Evolutionary conservation across 2,797 vertebrate species (phyloP).

Genomic region (Sparidentex hasta): DNA sequence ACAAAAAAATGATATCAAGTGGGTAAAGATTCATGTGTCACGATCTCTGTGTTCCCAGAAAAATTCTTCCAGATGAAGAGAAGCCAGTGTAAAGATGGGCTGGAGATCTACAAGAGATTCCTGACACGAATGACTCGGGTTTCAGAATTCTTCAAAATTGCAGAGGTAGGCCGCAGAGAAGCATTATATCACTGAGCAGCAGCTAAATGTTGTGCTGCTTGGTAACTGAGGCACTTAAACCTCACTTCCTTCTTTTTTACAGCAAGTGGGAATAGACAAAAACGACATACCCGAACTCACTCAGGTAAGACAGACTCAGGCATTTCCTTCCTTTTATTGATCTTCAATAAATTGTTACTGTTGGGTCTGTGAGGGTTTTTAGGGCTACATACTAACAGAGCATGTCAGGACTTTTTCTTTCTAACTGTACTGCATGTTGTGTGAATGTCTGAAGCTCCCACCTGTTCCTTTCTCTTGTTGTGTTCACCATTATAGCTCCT

Average conservation of each 20-base stretch:
- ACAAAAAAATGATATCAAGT: too few relatives aligned
- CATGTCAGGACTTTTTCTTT: slow-evolving; percentile 63
- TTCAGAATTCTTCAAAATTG: slow-evolving; percentile 99
- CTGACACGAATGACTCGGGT: slow-evolving; percentile 98
- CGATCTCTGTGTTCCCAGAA: slow-evolving; percentile 82
- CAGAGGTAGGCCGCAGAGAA: slow-evolving; percentile 88
- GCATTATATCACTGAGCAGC: background rate
- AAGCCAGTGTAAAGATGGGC: slow-evolving; percentile 97
- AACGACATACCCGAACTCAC: slow-evolving; percentile 99
- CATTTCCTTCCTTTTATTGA: background rate
- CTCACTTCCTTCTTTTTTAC: slow-evolving; percentile 66
- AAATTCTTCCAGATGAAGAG: slow-evolving; percentile 99
- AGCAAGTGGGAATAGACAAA: slow-evolving; percentile 99
- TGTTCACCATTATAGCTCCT: slow-evolving; percentile 24
- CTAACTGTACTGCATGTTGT: slow-evolving; percentile 66
- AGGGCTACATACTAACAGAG: slow-evolving; percentile 66
- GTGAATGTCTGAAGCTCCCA: slow-evolving; percentile 42
- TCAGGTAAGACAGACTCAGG: slow-evolving; percentile 88
- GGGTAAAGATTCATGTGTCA: background rate
- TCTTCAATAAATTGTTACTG: background rate
- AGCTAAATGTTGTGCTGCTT: background rate
- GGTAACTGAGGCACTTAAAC: slow-evolving; percentile 14
- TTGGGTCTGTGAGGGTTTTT: slow-evolving; percentile 3
- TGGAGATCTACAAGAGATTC: slow-evolving; percentile 99
- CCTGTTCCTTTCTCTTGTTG: slow-evolving; percentile 35